A percentile compares a stretch with the other conserved stretches of the same genome.
phyloP scores from a whole-genome alignment of 1,140 invertebrate species.

The Colletes latitarsis region DNA sequence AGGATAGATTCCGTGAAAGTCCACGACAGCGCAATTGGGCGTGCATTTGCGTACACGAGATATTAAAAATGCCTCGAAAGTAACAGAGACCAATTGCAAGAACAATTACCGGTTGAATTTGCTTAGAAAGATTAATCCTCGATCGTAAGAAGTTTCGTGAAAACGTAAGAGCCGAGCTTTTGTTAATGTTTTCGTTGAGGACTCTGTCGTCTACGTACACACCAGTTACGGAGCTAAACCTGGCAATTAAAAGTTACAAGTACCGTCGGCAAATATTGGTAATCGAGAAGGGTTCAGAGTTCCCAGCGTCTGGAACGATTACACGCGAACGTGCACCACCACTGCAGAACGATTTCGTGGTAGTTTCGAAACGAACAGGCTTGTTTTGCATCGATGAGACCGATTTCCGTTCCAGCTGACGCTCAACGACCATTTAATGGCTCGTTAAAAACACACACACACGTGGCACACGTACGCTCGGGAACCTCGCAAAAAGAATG shows the following conservation, averaged over 20 bases:
- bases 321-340: not conserved
- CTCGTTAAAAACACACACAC: constrained; percentile 16
- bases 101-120: no score
- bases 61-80: no score
- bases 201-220: not conserved
- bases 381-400: constrained; percentile 13
- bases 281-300: constrained; percentile 1
- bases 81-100: no score
- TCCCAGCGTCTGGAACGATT: not conserved
- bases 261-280: constrained; percentile 20
- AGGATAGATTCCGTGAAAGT: no score
- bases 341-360: not conserved
- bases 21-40: no score
- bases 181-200: no score
- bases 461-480: no score
- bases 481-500: no score
- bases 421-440: constrained; percentile 29
- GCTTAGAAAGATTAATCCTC: no score
- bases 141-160: not conserved
- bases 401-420: constrained; percentile 31
- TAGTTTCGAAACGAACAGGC: constrained; percentile 1
- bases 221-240: not conserved
- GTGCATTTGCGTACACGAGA: no score
- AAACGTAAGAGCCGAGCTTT: not conserved
- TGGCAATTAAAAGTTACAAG: constrained; percentile 29